Evolutionary conservation across 2,888 invertebrate genomes (phyloP).

Genomic region (Drosophila melanosoma): DNA sequence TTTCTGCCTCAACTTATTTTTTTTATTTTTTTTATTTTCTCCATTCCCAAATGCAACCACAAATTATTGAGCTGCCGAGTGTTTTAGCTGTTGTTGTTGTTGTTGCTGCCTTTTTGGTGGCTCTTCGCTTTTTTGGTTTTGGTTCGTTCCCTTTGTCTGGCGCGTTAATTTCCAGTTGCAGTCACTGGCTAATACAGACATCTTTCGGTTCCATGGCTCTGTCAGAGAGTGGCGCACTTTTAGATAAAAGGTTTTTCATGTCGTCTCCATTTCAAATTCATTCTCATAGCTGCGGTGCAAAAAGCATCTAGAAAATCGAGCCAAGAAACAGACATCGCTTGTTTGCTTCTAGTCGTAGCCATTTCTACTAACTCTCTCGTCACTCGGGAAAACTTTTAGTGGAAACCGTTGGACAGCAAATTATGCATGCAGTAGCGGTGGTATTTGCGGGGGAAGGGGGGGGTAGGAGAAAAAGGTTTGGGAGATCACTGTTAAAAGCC

Average conservation of each 20-base stretch:
- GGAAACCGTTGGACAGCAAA: conserved; percentile 69
- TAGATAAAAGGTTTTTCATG: conserved; percentile 80
- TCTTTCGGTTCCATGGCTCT: conserved; percentile 44
- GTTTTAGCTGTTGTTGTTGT: conserved; percentile 34
- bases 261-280: conserved; percentile 72
- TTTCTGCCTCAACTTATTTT: conserved; percentile 11
- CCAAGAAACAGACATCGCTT: conserved; percentile 15
- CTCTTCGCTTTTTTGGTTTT: conserved; percentile 27
- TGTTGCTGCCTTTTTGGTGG: conserved; percentile 36
- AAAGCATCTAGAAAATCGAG: conserved; percentile 39
- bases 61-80: conserved; percentile 59
- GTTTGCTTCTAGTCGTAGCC: conserved; percentile 26
- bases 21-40: conserved; percentile 19
- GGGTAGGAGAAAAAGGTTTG: too few species aligned
- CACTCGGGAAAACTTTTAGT: conserved; percentile 71
- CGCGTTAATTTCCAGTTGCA: conserved; percentile 73
- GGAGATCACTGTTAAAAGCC: conserved; percentile 60
- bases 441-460: background rate
- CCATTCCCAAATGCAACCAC: conserved; percentile 53
- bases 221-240: conserved; percentile 58
- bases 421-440: conserved; percentile 66
- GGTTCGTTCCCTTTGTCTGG: conserved; percentile 48
- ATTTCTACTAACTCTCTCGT: conserved; percentile 34
- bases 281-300: conserved; percentile 56
- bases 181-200: conserved; percentile 75